These are phyloP conservation scores for Catalaphyllia jardinei DNA, from an alignment of 64 coral and sea anemone species.

Conservation along the genomic window DNA sequence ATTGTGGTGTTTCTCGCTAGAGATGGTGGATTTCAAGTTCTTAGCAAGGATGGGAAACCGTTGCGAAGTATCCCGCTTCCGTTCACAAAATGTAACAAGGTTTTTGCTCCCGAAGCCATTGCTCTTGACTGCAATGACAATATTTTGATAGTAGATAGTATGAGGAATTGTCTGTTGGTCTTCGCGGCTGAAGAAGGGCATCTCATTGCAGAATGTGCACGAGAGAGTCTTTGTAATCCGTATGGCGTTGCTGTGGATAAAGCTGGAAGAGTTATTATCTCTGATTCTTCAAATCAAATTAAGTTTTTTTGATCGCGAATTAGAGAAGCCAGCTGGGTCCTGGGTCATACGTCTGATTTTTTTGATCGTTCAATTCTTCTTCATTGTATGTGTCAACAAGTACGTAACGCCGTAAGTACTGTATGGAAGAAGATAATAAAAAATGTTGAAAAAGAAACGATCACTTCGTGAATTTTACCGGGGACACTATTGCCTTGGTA, in stretches of 20 bases:
- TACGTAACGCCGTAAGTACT: no score
- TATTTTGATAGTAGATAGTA: conserved; percentile 68
- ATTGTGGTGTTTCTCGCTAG: conserved; percentile 62
- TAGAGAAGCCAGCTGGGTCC: no score
- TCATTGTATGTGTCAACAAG: no score
- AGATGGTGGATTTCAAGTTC: conserved; percentile 63
- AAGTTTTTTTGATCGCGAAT: conserved; percentile 47
- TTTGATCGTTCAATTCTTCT: no score
- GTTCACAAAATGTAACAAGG: background rate
- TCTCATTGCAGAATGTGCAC: conserved; percentile 70
- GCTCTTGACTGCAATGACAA: conserved; percentile 61
- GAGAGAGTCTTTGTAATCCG: conserved; percentile 44
- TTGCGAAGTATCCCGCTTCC: conserved; percentile 39
- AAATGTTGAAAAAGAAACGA: no score
- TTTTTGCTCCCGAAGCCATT: conserved; percentile 65
- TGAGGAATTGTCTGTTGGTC: conserved; percentile 50
- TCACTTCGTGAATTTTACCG: no score
- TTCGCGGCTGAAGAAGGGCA: conserved; percentile 57
- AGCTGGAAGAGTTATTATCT: conserved; percentile 58
- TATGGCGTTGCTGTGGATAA: conserved; percentile 69
- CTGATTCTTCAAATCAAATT: conserved; percentile 68
- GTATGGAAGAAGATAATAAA: no score
- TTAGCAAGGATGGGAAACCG: conserved; percentile 40
- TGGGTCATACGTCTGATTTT: no score
- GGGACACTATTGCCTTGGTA: no score